Percentiles rank a stretch among this genome's conserved stretches.
These are phyloP conservation scores for Tinea trinotella DNA, from an alignment of 2,888 invertebrate species.

Conservation along the genomic window DNA sequence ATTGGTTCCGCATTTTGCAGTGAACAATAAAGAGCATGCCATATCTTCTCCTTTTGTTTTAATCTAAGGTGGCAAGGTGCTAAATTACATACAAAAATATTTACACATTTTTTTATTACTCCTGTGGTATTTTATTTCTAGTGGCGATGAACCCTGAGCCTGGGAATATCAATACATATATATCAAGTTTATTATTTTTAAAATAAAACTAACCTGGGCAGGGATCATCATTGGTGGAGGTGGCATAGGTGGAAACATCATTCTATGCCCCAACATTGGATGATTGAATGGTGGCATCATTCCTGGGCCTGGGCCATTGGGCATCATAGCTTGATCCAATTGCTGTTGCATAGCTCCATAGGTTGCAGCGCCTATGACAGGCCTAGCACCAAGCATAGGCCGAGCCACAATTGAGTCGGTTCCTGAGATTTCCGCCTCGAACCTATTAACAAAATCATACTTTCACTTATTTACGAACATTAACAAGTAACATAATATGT, in stretches of 20 bases:
- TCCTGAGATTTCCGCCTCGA: slow-evolving; percentile 90
- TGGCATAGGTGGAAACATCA: slow-evolving; percentile 76
- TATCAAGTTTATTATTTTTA: no score
- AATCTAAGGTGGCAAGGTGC: no score
- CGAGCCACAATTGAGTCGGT: slow-evolving; percentile 62
- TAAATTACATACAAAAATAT: no score
- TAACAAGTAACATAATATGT: neutral
- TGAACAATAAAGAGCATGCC: no score
- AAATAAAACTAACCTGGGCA: slow-evolving; percentile 70
- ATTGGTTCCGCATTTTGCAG: no score
- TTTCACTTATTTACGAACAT: neutral
- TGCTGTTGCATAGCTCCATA: slow-evolving; percentile 80
- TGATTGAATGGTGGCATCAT: slow-evolving; percentile 36
- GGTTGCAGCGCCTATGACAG: slow-evolving; percentile 81
- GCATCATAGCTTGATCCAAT: slow-evolving; percentile 59
- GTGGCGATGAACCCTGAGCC: no score
- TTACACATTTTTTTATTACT: no score
- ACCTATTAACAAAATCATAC: slow-evolving; percentile 65
- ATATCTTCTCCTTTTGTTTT: no score
- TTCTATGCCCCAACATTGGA: slow-evolving; percentile 36
- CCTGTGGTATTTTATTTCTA: no score
- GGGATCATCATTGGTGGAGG: slow-evolving; percentile 78
- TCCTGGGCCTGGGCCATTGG: slow-evolving; percentile 49
- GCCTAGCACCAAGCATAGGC: no score
- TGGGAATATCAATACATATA: no score